These are phyloP conservation scores for Serranus cabrilla DNA, from an alignment of 2,797 vertebrate genomes.

Conservation along the genomic window DNA sequence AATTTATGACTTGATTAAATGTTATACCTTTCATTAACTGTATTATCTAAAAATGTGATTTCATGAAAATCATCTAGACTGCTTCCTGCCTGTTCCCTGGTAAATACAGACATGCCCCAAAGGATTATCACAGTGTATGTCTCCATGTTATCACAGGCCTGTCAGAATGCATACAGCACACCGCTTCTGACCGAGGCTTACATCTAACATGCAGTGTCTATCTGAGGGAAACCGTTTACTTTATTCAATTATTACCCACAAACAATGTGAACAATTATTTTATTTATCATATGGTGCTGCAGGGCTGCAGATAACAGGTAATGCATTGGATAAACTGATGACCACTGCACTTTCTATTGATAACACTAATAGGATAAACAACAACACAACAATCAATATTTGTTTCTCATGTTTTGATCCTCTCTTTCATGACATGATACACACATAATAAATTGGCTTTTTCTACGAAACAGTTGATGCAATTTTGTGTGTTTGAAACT, in stretches of 20 bases:
- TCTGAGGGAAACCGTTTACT: conserved; percentile 14
- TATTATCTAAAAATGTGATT: conserved; percentile 47
- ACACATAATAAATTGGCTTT: not conserved
- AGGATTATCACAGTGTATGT: conserved; percentile 57
- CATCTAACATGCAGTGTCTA: conserved; percentile 40
- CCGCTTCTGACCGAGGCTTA: conserved; percentile 41
- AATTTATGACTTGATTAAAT: conserved; percentile 29
- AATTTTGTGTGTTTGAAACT: conserved; percentile 13
- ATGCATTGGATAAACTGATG: conserved; percentile 59
- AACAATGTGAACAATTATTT: conserved; percentile 52
- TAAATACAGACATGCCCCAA: conserved; percentile 36
- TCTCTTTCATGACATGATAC: not conserved
- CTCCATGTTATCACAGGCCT: conserved; percentile 44
- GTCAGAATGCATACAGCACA: conserved; percentile 36
- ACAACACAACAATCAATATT: conserved; percentile 58
- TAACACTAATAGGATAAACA: conserved; percentile 76
- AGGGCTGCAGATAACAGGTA: conserved; percentile 68
- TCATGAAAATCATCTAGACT: conserved; percentile 43
- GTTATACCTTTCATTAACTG: conserved; percentile 39
- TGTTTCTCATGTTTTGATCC: conserved; percentile 35
- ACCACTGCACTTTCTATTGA: conserved; percentile 57
- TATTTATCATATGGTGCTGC: conserved; percentile 46
- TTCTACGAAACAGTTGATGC: not conserved
- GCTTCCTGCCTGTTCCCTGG: conserved; percentile 28
- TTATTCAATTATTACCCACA: conserved; percentile 60